A percentile compares a stretch with the other conserved stretches of the same genome.
These are phyloP conservation scores for Thelaira solivaga DNA, from an alignment of 2,888 invertebrate species.

Conservation along the genomic window DNA sequence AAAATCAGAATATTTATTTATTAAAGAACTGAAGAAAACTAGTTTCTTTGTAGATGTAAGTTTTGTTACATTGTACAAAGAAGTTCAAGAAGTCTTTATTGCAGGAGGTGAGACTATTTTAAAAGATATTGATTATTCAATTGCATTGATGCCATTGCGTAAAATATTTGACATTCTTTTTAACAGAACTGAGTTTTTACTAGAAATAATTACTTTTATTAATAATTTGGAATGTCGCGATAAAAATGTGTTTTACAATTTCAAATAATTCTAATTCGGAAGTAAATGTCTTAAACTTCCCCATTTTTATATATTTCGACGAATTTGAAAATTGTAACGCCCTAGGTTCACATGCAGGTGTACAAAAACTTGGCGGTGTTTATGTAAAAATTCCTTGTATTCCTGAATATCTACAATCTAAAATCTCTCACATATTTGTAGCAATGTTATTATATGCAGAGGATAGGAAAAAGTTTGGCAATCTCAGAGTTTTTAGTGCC, in stretches of 20 bases:
- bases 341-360: slow-evolving; percentile 33
- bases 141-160: slow-evolving; percentile 11
- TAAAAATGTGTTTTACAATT: neutral
- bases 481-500: neutral
- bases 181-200: slow-evolving; percentile 21
- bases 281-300: slow-evolving; percentile 13
- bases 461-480: slow-evolving; percentile 37
- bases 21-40: slow-evolving; percentile 29
- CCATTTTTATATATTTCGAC: slow-evolving; percentile 35
- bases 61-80: slow-evolving; percentile 31
- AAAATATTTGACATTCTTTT: slow-evolving; percentile 18
- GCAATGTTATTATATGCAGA: slow-evolving; percentile 32
- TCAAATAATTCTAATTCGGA: neutral
- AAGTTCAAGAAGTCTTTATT: slow-evolving; percentile 24
- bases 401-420: slow-evolving; percentile 20
- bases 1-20: slow-evolving; percentile 32
- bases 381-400: slow-evolving; percentile 37
- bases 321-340: slow-evolving; percentile 40
- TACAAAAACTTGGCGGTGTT: slow-evolving; percentile 38
- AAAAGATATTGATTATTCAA: slow-evolving; percentile 19
- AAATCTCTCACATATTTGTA: slow-evolving; percentile 35
- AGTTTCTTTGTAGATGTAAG: slow-evolving; percentile 22
- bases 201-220: slow-evolving; percentile 17
- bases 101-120: slow-evolving; percentile 9
- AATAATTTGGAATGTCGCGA: neutral